Base-by-base conservation (phyloP, 2,113 vertebrate genomes). In the Microtus oregoni region DNA sequence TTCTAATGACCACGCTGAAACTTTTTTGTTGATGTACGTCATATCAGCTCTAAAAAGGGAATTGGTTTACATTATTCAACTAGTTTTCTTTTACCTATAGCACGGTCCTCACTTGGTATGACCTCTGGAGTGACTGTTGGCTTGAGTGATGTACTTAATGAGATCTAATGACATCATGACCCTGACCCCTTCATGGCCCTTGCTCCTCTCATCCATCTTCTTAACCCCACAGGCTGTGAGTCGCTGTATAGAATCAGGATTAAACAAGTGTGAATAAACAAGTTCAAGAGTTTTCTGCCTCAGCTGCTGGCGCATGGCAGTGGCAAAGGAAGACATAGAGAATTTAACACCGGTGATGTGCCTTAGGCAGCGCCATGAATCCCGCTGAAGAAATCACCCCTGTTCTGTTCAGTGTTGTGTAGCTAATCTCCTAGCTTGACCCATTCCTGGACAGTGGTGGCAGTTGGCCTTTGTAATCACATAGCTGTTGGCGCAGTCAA, bases 191-290 rank as follows among this genome's bases (percentile, higher is more conserved):
- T 98, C 13, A 0, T 98, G 98, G 97, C 98, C 98, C 97, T 98
- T 95, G 93, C 95, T 98, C 86, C 97, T 96, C 94, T 98, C 98
- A 99, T 99, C 98, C 98, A 98, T 99, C 99, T 99, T 98, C 97
- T 98, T 96, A 98, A 98, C 97, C 91, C 98, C 97, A 97, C 97
- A 97, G 98, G 86, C 98, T 97, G 97, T 92, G 97, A 98, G 97
- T 97, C 97, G 98, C 94, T 96, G 72, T 97, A 92, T 97, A 97
- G 98, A 98, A 97, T 98, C 96, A 98, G 98, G 97, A 99, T 99
- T 99, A 99, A 99, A 98, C 96, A 98, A 98, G 98, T 98, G 99
- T 98, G 98, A 98, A 98, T 98, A 98, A 99, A 99, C 98, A 99
- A 98, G 98, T 98, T 98, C 97, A 98, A 97, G 98, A 98, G 98